Conservation (phyloP, 1,140 invertebrate species). For the Philotrypesis tridentata region DNA sequence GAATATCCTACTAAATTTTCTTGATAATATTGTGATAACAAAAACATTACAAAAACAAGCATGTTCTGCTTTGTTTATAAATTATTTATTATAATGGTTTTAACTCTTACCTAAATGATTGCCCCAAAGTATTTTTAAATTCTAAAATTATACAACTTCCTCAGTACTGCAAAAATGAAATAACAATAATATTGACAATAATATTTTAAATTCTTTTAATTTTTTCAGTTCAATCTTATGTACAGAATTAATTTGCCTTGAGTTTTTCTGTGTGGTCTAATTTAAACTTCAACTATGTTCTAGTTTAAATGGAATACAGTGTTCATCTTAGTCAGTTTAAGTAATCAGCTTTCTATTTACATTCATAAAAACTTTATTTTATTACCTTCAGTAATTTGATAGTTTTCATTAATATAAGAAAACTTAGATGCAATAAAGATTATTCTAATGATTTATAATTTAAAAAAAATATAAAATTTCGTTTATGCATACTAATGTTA, state of each 20-base stretch:
- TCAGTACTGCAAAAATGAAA: not conserved
- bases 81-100: not conserved
- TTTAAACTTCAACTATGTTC: no score
- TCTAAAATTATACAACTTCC: not conserved
- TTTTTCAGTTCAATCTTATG: no score
- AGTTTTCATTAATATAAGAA: not conserved
- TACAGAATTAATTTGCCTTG: no score
- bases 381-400: no score
- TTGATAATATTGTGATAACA: not conserved
- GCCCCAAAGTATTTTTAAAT: no score
- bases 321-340: not conserved
- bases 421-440: not conserved
- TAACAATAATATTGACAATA: not conserved
- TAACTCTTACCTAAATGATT: no score
- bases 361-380: no score
- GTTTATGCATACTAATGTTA: slow-evolving; percentile 10
- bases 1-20: not conserved
- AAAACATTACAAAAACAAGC: not conserved
- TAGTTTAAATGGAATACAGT: not conserved
- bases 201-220: not conserved
- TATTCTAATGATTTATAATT: not conserved
- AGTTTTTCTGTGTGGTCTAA: no score
- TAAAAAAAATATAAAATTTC: not conserved
- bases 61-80: not conserved
- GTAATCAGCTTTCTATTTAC: no score